Evolutionary conservation across 1,140 invertebrate species (phyloP), one percentile per base, ranked within the genome.

Genomic region (Sitobion miscanthi): DNA sequence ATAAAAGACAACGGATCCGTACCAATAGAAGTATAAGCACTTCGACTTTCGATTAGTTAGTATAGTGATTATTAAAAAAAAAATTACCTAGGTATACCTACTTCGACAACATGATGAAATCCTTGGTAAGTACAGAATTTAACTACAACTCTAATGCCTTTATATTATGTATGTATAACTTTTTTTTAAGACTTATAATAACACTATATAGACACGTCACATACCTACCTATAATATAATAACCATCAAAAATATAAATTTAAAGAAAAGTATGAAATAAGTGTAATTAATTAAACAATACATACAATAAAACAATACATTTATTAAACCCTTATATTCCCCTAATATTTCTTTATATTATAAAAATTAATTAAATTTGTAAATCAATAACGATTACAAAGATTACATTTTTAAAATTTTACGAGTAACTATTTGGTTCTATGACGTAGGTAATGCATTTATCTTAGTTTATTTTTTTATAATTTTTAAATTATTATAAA

Each of bases 1-100:
- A 93, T 93, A 93, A 93, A 93, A 93, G 91, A 86, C 91, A 54
- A 57, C 62, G 2, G 45, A 83, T 83, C 20, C n/a, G 20, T 49
- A 9, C 47, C 21, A 89, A 57, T 38, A 23, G 49, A 30, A 62
- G 38, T 45, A 90, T 5, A 42, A 69, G 25, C 89, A 69, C 57
- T 69, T 45, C 3, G 25, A 21, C 35, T 69, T 45, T 38, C 14
- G 52, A 62, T 90, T 62, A 62, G 54, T 91, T 38, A 62, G n/a
- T 77, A 57, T 17, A 4, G 69, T 49, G 69, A 49, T 91, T 47
- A 9, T 35, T 77, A 77, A 3, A 91, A 69, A 45, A 3, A n/a
- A 2, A 45, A 14, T 35, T 62, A 25, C 21, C n/a, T 42, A 42
- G 42, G 42, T 42, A 1, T 57, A 35, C 23, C 21, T 25, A 62